Percentiles rank a stretch among this genome's conserved stretches.
These are phyloP conservation scores for Osmoderma eremita DNA, from an alignment of 2,888 invertebrate genomes.

Conservation along the genomic window DNA sequence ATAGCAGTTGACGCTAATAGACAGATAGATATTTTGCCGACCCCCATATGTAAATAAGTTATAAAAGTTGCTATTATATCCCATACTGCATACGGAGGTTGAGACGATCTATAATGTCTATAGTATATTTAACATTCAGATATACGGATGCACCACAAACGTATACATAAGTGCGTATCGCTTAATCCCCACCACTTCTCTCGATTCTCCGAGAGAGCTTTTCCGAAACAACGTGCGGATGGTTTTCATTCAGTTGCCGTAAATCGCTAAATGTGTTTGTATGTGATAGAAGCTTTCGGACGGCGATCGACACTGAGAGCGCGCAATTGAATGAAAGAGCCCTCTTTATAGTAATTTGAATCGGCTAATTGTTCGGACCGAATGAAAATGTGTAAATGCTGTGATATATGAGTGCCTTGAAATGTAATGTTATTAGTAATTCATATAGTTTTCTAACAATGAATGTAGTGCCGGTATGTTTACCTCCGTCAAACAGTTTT, in stretches of 20 bases:
- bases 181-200: no score
- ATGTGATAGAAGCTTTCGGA: constrained; percentile 10
- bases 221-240: no score
- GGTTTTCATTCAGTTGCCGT: neutral
- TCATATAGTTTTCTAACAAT: constrained; percentile 6
- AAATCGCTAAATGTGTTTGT: neutral
- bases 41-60: no score
- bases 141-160: no score
- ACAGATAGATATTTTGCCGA: no score
- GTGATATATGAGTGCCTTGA: constrained; percentile 30
- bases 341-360: neutral
- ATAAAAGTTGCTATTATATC: no score
- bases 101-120: no score
- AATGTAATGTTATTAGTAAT: constrained; percentile 14
- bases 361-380: constrained; percentile 22
- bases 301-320: neutral
- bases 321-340: neutral
- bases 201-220: no score
- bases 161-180: no score
- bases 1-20: no score
- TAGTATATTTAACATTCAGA: no score
- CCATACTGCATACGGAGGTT: no score
- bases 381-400: constrained; percentile 21
- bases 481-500: constrained; percentile 5
- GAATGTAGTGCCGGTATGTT: constrained; percentile 6